phyloP scores from a whole-genome alignment of 1,140 invertebrate species.

The Hypsibius dujardini region DNA sequence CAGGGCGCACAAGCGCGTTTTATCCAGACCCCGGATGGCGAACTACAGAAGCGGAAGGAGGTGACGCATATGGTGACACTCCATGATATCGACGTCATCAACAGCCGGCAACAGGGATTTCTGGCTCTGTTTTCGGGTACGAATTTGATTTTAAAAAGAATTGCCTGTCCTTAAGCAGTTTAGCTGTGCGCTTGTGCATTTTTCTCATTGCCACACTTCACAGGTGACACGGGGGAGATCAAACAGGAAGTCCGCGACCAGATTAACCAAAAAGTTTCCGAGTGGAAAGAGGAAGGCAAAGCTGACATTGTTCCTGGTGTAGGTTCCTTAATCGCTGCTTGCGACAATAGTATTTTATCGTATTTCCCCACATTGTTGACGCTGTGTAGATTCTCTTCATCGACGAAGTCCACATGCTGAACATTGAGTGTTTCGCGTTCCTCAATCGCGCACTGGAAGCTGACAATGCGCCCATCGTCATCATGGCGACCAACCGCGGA shows the following conservation, averaged over 20 bases:
- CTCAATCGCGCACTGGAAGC: conserved; percentile 86
- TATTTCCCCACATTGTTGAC: conserved; percentile 17
- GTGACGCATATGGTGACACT: conserved; percentile 92
- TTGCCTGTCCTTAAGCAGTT: too few species aligned
- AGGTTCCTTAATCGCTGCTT: conserved; percentile 48
- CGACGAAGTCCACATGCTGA: conserved; percentile 82
- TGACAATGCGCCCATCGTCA: conserved; percentile 88
- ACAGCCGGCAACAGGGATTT: conserved; percentile 87
- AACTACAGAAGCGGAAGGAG: conserved; percentile 95
- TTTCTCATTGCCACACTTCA: conserved; percentile 5
- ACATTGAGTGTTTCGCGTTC: conserved; percentile 96
- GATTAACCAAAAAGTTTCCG: conserved; percentile 91
- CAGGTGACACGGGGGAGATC: conserved; percentile 94
- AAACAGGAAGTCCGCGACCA: conserved; percentile 92
- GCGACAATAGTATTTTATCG: conserved; percentile 42
- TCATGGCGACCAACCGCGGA: conserved; percentile 97
- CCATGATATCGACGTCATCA: conserved; percentile 98
- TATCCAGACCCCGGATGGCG: conserved; percentile 94
- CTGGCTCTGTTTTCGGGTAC: conserved; percentile 82
- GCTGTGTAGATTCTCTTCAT: conserved; percentile 36
- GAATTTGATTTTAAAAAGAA: neutral
- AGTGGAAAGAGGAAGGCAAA: conserved; percentile 97
- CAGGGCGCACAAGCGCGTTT: conserved; percentile 71
- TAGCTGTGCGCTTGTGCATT: neutral
- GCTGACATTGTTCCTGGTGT: conserved; percentile 94